Percentiles rank a stretch among this genome's conserved stretches.
Conservation (phyloP, 2,113 vertebrate species). For the Channa maculata region DNA sequence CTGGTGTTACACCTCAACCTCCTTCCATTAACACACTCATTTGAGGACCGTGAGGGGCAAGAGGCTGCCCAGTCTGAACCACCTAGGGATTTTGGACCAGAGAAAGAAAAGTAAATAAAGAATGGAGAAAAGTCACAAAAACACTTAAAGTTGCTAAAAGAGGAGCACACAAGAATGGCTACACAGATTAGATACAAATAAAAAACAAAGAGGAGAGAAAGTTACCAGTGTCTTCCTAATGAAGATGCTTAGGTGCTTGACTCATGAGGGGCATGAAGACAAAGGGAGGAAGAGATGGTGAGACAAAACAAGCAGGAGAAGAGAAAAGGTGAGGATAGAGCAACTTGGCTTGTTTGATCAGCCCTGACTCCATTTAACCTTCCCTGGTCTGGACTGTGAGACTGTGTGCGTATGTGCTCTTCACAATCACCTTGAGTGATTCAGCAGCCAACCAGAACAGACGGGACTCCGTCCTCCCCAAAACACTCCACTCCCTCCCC, state of each 20-base stretch:
- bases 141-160: conserved; percentile 1
- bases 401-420: conserved; percentile 32
- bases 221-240: conserved; percentile 23
- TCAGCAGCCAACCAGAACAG: conserved; percentile 75
- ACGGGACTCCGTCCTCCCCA: conserved; percentile 46
- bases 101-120: conserved; percentile 2
- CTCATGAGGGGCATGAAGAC: background rate
- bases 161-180: background rate
- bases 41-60: background rate
- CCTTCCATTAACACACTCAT: conserved; percentile 28
- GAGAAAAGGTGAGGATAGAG: conserved; percentile 20
- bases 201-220: background rate
- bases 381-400: conserved; percentile 42
- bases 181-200: background rate
- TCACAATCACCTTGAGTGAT: conserved; percentile 79
- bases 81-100: background rate
- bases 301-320: conserved; percentile 26
- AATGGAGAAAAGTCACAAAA: background rate
- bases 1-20: background rate
- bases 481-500: background rate
- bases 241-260: conserved; percentile 38
- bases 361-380: conserved; percentile 73
- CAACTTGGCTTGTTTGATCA: conserved; percentile 65
- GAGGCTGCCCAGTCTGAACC: background rate
- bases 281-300: conserved; percentile 2